Conservation (phyloP, 2,888 invertebrate genomes). For the Athripsodes cinereus region DNA sequence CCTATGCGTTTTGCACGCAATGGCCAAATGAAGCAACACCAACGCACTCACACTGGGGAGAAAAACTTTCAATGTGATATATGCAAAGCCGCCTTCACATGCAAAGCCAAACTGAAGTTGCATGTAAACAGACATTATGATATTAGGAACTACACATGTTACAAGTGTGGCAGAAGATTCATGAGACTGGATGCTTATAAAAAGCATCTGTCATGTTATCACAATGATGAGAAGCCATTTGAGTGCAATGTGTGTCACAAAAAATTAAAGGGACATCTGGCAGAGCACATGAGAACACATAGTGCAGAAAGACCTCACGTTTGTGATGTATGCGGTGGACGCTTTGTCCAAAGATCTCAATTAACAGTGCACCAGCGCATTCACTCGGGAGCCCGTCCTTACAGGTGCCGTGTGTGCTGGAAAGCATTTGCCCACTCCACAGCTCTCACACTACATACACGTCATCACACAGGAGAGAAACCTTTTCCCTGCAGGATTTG, state of each 20-base stretch:
- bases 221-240: slow-evolving; percentile 67
- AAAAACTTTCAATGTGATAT: slow-evolving; percentile 65
- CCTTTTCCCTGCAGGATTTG: slow-evolving; percentile 70
- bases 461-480: slow-evolving; percentile 80
- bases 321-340: slow-evolving; percentile 71
- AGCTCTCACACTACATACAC: slow-evolving; percentile 74
- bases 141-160: slow-evolving; percentile 70
- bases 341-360: slow-evolving; percentile 80
- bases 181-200: slow-evolving; percentile 66
- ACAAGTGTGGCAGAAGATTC: slow-evolving; percentile 75
- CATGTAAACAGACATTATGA: slow-evolving; percentile 68
- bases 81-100: slow-evolving; percentile 66
- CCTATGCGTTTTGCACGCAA: slow-evolving; percentile 63
- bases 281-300: slow-evolving; percentile 79
- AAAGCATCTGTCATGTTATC: slow-evolving; percentile 70
- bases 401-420: slow-evolving; percentile 73
- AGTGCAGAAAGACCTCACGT: slow-evolving; percentile 69
- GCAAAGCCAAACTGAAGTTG: slow-evolving; percentile 54
- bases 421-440: slow-evolving; percentile 79
- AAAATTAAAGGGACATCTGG: slow-evolving; percentile 71
- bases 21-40: slow-evolving; percentile 70
- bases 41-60: slow-evolving; percentile 66
- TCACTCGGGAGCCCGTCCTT: slow-evolving; percentile 81
- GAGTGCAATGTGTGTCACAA: slow-evolving; percentile 78
- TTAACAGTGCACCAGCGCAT: slow-evolving; percentile 75